phyloP scores from a whole-genome alignment of 1,140 invertebrate genomes.

The Coptotermes formosanus region DNA sequence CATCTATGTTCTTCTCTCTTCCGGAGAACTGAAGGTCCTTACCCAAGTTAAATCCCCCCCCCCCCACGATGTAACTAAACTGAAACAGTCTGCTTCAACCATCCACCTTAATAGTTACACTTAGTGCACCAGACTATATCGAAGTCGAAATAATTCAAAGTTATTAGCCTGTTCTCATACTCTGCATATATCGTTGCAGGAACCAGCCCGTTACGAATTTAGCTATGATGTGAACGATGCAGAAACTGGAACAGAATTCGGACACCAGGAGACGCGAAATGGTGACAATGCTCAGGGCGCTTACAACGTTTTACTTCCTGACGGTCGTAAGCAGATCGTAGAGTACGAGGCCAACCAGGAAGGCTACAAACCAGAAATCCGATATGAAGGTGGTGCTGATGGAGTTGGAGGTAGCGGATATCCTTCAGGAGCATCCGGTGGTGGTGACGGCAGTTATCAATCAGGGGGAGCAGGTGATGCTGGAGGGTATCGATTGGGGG shows the following conservation, averaged over 20 bases:
- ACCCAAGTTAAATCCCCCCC: no score
- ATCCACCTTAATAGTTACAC: no score
- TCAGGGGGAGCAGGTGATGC: constrained; percentile 42
- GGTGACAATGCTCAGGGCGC: constrained; percentile 60
- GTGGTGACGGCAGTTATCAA: constrained; percentile 37
- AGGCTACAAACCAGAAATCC: constrained; percentile 65
- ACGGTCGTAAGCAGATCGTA: constrained; percentile 63
- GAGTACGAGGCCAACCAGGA: constrained; percentile 62
- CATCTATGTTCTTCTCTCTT: no score
- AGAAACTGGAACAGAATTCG: constrained; percentile 51
- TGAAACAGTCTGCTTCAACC: no score
- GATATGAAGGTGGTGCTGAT: constrained; percentile 52
- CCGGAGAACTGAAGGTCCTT: no score
- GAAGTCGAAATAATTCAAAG: no score
- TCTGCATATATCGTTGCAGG: not conserved
- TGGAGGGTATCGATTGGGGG: constrained; percentile 31
- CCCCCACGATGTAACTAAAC: no score
- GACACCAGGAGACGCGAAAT: constrained; percentile 61
- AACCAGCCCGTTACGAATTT: constrained; percentile 48
- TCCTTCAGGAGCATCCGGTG: constrained; percentile 21
- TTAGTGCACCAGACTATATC: no score
- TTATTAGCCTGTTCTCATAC: no score
- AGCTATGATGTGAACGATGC: constrained; percentile 65
- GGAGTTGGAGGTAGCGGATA: constrained; percentile 36
- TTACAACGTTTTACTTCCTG: constrained; percentile 64